Evolutionary conservation across 2,797 vertebrate species (phyloP), one percentile per base, ranked within the genome.

Genomic region (Nyctalus aviator): DNA sequence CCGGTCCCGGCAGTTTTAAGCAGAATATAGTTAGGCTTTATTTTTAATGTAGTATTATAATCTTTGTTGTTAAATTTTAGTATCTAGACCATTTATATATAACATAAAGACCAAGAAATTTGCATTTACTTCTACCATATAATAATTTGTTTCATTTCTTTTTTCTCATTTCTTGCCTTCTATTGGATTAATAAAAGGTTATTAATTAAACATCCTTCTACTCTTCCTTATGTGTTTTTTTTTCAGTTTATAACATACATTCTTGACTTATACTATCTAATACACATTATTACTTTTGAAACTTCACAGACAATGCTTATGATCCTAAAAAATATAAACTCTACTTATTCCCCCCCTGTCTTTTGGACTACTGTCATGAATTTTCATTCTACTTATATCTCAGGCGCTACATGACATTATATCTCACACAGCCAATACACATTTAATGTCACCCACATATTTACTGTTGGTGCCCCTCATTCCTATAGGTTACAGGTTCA

Each of bases 11-110:
- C n/a, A n/a, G 23, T 83, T 46, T 1, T 88, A 73, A 75, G 48
- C 18, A 88, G 50, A 77, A 82, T 48, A 88, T 48, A 84, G 23
- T 68, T 41, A 2, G 72, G 62, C 3, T 84, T 76, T 91, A 57
- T 62, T 92, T 88, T 84, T 48, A 68, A 88, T 50, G 66, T 9
- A 88, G 48, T 71, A 57, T 57, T 88, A 88, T 23, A 77, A 62
- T 69, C n/a, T 81, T 81, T 48, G 30, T 69, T 57, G 44, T 37
- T 48, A 35, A 81, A 57, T 57, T 68, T 77, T 53, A 83, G 23
- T 69, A 77, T 69, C 48, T 86, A 73, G 25, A 57, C 20, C 20
- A 64, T 44, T 75, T 69, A 88, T 8, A 59, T 41, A 35, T 84
- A 46, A 83, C 27, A 8, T 46, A 62, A 62, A 17, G 27, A 50